Base-by-base conservation (phyloP, 2,888 invertebrate species). In the Chouioia cunea region DNA sequence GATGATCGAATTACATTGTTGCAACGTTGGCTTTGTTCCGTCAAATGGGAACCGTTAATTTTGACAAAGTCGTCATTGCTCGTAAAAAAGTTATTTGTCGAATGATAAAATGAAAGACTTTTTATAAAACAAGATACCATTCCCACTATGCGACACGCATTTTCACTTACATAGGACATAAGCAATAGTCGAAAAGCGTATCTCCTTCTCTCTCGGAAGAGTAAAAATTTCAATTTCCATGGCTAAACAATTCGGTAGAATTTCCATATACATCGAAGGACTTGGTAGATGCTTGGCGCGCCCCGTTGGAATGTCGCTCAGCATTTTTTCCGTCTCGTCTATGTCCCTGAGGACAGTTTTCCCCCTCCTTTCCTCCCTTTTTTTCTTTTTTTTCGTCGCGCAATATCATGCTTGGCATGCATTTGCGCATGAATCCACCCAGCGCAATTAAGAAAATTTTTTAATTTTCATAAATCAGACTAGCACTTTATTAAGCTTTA, bases 261-360 rank as follows among this genome's bases (percentile, higher is more conserved):
- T 66, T 66, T 59, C 53, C 52, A 66, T 66, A 66, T 59, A 36
- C 36, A 66, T 66, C 58, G 65, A n/a, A 16, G 4, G 44, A 46
- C 27, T 4, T 4, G 36, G 36, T 6, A 12, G 36, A 36, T 36
- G 36, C 36, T 10, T 10, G 18, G 54, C 53, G 46, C 36, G 44
- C 56, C 23, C 47, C 46, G 47, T 20, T n/a, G 59, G 59, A 59
- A 59, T 59, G 47, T 47, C 47, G 47, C 23, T 16, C 59, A 23
- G 47, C 22, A 20, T 47, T 59, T 59, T 59, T 59, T 59, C 22
- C 16, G 20, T 23, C 46, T 47, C 43, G 27, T 18, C 56, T 43
- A 43, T 14, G 15, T 36, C 36, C 36, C 36, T 10, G 36, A 36
- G 36, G 10, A 36, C 36, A 36, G 36, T 23, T 54, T 22, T 54